A percentile compares a stretch with the other conserved stretches of the same genome.
These are phyloP conservation scores for Machaerirhynchus nigripectus DNA, from an alignment of 2,113 vertebrate species.

Conservation along the genomic window DNA sequence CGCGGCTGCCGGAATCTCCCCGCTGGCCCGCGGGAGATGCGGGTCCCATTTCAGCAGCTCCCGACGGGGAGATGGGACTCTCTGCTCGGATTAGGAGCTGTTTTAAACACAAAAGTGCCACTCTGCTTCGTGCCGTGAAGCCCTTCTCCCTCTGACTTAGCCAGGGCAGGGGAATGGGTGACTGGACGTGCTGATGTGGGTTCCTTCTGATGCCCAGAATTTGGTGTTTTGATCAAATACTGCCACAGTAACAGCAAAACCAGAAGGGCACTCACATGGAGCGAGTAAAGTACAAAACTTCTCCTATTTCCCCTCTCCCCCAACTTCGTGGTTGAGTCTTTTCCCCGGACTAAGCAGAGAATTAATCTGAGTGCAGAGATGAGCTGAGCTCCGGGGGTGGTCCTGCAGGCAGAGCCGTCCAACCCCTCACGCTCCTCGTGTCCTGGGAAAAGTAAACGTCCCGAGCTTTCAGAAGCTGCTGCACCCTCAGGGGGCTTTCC, in stretches of 20 bases:
- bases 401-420: background rate
- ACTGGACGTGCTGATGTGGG: background rate
- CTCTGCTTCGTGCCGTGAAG: accelerated
- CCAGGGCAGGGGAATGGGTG: background rate
- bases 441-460: background rate
- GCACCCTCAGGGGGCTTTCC: background rate
- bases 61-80: accelerated
- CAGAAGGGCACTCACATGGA: accelerated
- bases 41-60: accelerated
- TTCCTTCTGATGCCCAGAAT: background rate
- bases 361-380: accelerated
- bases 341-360: accelerated
- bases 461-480: background rate
- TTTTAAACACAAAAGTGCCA: accelerated
- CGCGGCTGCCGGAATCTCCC: background rate
- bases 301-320: background rate
- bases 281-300: accelerated
- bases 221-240: background rate
- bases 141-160: accelerated
- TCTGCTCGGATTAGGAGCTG: background rate
- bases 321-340: background rate
- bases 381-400: background rate
- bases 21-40: background rate
- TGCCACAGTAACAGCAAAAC: too few species aligned
- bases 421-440: accelerated